A percentile compares a stretch with the other conserved stretches of the same genome.
These are phyloP conservation scores for Epinephelus moara DNA, from an alignment of 2,113 vertebrate genomes.

Conservation along the genomic window DNA sequence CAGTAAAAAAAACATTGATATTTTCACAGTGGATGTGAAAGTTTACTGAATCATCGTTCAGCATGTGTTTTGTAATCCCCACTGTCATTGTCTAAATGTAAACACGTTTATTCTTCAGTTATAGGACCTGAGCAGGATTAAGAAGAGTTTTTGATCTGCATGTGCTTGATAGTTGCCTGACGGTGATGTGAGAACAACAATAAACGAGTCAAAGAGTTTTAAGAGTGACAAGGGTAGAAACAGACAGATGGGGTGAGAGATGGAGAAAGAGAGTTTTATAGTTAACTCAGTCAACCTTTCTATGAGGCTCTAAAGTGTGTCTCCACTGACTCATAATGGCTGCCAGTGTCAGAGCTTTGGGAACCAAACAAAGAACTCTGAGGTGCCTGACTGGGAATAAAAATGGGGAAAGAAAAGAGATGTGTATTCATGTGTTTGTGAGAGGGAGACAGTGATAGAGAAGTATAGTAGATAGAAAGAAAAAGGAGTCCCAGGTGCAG, in stretches of 20 bases:
- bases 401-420: slow-evolving; percentile 11
- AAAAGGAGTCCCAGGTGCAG: slow-evolving; percentile 10
- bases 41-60: too few species aligned
- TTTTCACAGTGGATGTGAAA: too few species aligned
- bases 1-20: too few species aligned
- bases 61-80: not conserved
- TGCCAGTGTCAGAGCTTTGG: slow-evolving; percentile 22
- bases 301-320: slow-evolving; percentile 33
- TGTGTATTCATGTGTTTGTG: not conserved
- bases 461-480: not conserved
- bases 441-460: not conserved
- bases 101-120: slow-evolving; percentile 2
- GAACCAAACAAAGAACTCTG: slow-evolving; percentile 38
- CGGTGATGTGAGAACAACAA: slow-evolving; percentile 5
- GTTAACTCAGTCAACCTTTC: slow-evolving; percentile 39
- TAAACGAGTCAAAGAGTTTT: slow-evolving; percentile 23
- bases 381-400: slow-evolving; percentile 20
- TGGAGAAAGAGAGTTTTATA: slow-evolving; percentile 1
- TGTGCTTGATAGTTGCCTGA: not conserved
- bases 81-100: not conserved
- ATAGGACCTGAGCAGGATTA: not conserved
- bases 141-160: not conserved
- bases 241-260: slow-evolving; percentile 14
- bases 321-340: slow-evolving; percentile 48
- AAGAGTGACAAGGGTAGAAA: not conserved